These are phyloP conservation scores for Pituophis catenifer DNA, from an alignment of 2,113 vertebrate species.

Conservation along the genomic window DNA sequence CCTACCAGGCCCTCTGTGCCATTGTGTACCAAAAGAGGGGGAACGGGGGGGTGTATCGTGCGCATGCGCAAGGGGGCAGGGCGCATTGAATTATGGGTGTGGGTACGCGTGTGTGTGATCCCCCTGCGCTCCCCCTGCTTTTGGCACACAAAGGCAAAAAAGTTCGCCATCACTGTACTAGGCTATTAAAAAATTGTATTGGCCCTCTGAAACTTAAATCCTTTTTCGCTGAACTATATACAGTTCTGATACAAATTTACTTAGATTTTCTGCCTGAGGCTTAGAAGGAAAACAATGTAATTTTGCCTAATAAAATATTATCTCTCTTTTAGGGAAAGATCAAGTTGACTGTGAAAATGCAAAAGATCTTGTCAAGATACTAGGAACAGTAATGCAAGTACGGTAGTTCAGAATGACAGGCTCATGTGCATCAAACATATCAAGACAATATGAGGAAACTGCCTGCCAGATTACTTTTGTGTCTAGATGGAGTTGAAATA, in stretches of 20 bases:
- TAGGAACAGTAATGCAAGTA: not conserved
- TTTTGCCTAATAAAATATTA: not conserved
- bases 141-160: too few relatives aligned
- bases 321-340: not conserved
- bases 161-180: not conserved
- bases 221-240: not conserved
- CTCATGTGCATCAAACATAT: not conserved
- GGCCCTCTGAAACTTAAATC: not conserved
- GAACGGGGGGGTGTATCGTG: too few relatives aligned
- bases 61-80: too few relatives aligned
- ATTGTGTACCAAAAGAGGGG: too few relatives aligned
- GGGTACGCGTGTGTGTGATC: too few relatives aligned
- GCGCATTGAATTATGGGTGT: too few relatives aligned
- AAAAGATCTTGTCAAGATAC: not conserved
- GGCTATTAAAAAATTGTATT: not conserved
- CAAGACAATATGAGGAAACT: not conserved
- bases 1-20: too few relatives aligned
- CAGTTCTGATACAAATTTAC: not conserved
- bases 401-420: not conserved
- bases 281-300: not conserved
- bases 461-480: not conserved
- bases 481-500: constrained; percentile 1
- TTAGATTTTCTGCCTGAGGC: not conserved
- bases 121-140: too few relatives aligned
- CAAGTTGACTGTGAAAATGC: not conserved